Conservation (phyloP, 2,113 vertebrate genomes). For the Sterrhoptilus dennistouni region DNA sequence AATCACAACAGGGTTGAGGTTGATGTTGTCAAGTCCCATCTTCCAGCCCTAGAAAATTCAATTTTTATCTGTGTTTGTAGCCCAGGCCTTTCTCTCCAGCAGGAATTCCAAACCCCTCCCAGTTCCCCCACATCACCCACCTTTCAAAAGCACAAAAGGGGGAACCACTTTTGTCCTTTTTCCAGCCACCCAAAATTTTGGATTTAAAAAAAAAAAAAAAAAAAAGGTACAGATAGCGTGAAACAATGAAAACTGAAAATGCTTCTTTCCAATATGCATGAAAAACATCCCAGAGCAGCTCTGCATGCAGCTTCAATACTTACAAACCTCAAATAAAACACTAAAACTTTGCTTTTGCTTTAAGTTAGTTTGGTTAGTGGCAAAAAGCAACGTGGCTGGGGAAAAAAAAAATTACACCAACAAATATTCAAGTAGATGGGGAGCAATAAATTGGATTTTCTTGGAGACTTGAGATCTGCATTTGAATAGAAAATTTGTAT, state of each 20-base stretch:
- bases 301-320: background rate
- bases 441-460: background rate
- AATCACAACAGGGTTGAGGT: background rate
- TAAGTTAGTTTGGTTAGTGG: slow-evolving; percentile 69
- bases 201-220: background rate
- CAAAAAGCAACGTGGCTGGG: slow-evolving; percentile 48
- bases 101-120: background rate
- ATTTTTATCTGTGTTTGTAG: background rate
- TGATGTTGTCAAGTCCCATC: background rate
- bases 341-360: slow-evolving; percentile 33
- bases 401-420: background rate
- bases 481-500: background rate
- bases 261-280: background rate
- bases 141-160: background rate
- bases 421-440: background rate
- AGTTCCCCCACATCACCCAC: background rate
- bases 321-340: background rate
- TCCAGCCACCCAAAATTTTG: background rate
- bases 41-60: background rate
- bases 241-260: slow-evolving; percentile 32
- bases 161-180: background rate
- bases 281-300: background rate
- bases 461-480: background rate
- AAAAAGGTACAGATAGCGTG: background rate
- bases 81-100: background rate